These are phyloP conservation scores for Perizoma flavofasciatum DNA, from an alignment of 2,888 invertebrate genomes.

Conservation along the genomic window DNA sequence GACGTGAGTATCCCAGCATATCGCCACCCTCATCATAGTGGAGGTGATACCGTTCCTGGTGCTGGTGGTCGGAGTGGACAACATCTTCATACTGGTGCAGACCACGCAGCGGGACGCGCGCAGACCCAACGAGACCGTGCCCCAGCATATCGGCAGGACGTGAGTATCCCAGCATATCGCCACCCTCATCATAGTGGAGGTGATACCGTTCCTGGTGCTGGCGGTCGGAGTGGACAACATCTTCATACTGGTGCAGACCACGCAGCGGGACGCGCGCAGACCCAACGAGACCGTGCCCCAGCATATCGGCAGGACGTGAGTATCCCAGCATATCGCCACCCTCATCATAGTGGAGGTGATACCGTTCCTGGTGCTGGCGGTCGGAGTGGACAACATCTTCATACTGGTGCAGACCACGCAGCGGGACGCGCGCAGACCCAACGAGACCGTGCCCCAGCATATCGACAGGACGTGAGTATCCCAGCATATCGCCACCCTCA, in stretches of 20 bases:
- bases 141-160: slow-evolving; percentile 91
- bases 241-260: slow-evolving; percentile 98
- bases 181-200: slow-evolving; percentile 98
- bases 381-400: slow-evolving; percentile 99
- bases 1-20: slow-evolving; percentile 92
- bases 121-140: slow-evolving; percentile 88
- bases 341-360: slow-evolving; percentile 99
- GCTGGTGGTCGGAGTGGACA: slow-evolving; percentile 98
- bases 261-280: slow-evolving; percentile 90
- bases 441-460: slow-evolving; percentile 89
- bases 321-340: slow-evolving; percentile 96
- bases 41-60: slow-evolving; percentile 99
- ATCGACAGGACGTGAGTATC: slow-evolving; percentile 91
- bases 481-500: slow-evolving; percentile 96
- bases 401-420: slow-evolving; percentile 98
- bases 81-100: slow-evolving; percentile 99
- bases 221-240: slow-evolving; percentile 99
- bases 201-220: slow-evolving; percentile 98
- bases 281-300: slow-evolving; percentile 90
- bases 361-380: slow-evolving; percentile 98
- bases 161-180: slow-evolving; percentile 94
- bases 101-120: slow-evolving; percentile 93
- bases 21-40: slow-evolving; percentile 98
- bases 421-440: slow-evolving; percentile 89
- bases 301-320: slow-evolving; percentile 90